These are phyloP conservation scores for Eidolon helvum DNA, from an alignment of 2,113 vertebrate genomes.

Conservation along the genomic window DNA sequence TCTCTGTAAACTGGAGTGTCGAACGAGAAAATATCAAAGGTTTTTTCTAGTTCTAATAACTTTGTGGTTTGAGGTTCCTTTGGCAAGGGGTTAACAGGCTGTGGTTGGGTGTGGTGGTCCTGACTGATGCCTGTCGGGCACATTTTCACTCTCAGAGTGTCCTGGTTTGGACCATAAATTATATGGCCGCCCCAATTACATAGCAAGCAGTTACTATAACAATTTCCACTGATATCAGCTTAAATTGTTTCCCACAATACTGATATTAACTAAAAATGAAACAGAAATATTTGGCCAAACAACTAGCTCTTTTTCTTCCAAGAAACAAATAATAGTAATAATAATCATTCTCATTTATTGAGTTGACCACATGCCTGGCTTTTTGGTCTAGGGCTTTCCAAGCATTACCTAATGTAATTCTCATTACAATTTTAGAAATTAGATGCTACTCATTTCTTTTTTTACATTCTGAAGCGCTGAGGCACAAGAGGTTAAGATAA, in stretches of 20 bases:
- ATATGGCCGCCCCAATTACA: neutral
- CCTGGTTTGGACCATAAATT: neutral
- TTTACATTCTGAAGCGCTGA: neutral
- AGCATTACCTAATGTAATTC: neutral
- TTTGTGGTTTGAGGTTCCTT: neutral
- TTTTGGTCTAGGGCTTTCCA: neutral
- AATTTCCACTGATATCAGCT: neutral
- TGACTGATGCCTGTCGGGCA: neutral
- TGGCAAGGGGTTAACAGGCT: neutral
- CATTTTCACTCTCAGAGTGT: neutral
- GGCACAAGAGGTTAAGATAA: neutral
- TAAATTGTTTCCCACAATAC: neutral
- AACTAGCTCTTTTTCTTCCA: neutral
- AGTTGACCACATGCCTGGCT: neutral
- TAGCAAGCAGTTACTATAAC: neutral
- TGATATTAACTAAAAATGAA: neutral
- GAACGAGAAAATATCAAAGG: neutral
- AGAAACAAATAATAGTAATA: neutral
- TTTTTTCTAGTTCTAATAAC: neutral
- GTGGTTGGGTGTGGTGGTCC: neutral
- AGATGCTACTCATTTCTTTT: neutral
- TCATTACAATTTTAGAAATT: neutral
- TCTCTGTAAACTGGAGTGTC: neutral
- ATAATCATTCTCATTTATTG: neutral
- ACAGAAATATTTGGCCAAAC: neutral